Evolutionary conservation across 2,113 vertebrate species (phyloP), one percentile per base, ranked within the genome.

Genomic region (Condylura cristata): DNA sequence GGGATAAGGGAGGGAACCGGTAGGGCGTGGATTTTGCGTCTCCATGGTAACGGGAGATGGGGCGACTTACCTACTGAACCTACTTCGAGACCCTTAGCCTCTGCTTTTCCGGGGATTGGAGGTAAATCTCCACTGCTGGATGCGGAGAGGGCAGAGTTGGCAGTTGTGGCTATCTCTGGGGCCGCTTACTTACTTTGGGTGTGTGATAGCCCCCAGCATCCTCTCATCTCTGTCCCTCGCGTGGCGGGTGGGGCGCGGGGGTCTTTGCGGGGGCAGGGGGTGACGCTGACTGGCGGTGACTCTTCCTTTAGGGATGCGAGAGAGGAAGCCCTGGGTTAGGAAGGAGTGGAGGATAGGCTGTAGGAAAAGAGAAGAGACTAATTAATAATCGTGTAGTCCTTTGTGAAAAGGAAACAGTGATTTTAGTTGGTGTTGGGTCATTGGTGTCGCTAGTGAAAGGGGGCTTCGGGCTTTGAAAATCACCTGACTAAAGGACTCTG

Each of bases 1-100:
- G 95, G 7, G 95, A 97, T 95, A 60, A 44, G 12, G 46, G 8
- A 41, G 51, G 20, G 4, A 6, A 24, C 8, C 37, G 68, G 68
- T 2, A 39, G n/a, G 18, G 56, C 30, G 18, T 2, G 8, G 66
- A n/a, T 24, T 80, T 14, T 30, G 88, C 18, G 92, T 97, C 96
- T 4, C 97, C 96, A 97, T 97, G 97, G 97, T 96, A 89, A 97
- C 90, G 76, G 5, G 75, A 66, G 83, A 46, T 24, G 20, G 0
- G 48, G 18, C 46, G 74, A 41, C 56, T 70, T 18, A n/a, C 60
- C 41, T 24, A 90, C 66, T 5, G 71, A 37, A 65, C 34, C 26
- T 8, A 2, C 37, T 48, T 79, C 30, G 41, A 39, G 16, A 39
- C 63, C 74, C 5, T 17, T n/a, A 32, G 65, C 65, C n/a, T 14